These are phyloP conservation scores for Stegana nigrithorax DNA, from an alignment of 2,888 invertebrate genomes.

Conservation along the genomic window DNA sequence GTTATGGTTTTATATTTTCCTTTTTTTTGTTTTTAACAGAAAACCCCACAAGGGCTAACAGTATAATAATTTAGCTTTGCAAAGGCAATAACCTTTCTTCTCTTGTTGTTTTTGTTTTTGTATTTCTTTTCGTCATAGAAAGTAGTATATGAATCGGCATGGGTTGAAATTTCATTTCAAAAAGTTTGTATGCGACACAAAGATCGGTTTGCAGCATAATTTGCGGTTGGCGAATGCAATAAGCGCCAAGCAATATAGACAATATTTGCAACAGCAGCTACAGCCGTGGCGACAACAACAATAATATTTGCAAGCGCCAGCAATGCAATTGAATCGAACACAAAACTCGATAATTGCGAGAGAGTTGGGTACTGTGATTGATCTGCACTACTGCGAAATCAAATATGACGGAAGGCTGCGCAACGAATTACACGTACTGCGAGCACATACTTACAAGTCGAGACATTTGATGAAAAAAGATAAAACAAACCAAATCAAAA, in stretches of 20 bases:
- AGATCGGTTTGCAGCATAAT: conserved; percentile 8
- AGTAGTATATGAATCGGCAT: conserved; percentile 1
- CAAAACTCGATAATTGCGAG: conserved; percentile 6
- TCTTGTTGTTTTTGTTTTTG: background rate
- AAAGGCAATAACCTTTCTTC: background rate
- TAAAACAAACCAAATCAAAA: background rate
- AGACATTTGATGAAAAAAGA: background rate
- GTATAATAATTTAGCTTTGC: too few species aligned
- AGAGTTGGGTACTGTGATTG: conserved; percentile 1
- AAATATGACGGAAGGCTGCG: conserved; percentile 10
- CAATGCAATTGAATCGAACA: background rate
- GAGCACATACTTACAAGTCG: background rate
- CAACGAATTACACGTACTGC: background rate
- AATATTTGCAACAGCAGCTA: background rate
- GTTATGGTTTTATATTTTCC: too few species aligned
- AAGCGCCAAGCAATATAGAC: background rate
- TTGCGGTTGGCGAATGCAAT: conserved; percentile 2
- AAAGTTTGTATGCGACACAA: too few species aligned
- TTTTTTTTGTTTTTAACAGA: too few species aligned
- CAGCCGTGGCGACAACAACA: conserved; percentile 8
- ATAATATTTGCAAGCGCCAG: background rate
- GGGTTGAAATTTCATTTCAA: too few species aligned
- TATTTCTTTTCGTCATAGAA: background rate
- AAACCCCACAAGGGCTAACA: too few species aligned
- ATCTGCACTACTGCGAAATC: background rate